Conservation (phyloP, 1,140 invertebrate genomes). For the Glossosoma conforme region DNA sequence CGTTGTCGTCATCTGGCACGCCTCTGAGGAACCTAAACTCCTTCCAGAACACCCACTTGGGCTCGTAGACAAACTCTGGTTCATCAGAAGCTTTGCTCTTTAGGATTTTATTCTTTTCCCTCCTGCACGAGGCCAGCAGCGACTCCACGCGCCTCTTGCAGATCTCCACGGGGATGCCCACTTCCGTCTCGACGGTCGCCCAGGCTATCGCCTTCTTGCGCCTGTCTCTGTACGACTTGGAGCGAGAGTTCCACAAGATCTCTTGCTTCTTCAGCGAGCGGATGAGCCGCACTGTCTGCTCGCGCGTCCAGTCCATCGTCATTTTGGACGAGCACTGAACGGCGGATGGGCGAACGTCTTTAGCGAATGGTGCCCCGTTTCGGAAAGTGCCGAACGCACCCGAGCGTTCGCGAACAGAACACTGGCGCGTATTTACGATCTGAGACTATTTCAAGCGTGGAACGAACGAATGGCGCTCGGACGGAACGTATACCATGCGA, state of each 20-base stretch:
- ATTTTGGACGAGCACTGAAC: conserved; percentile 9
- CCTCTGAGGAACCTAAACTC: conserved; percentile 24
- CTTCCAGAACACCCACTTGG: conserved; percentile 29
- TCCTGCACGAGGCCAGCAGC: conserved; percentile 23
- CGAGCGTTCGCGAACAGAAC: conserved; percentile 11
- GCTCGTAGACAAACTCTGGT: conserved; percentile 21
- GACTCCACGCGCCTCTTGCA: conserved; percentile 28
- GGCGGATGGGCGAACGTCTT: conserved; percentile 13
- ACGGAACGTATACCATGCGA: conserved; percentile 7
- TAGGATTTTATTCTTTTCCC: conserved; percentile 25
- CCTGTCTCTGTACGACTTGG: conserved; percentile 21
- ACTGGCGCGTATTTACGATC: too few relatives aligned
- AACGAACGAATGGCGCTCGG: conserved; percentile 7
- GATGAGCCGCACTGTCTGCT: conserved; percentile 20
- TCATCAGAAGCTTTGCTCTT: conserved; percentile 19
- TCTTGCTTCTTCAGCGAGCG: conserved; percentile 18
- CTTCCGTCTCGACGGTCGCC: conserved; percentile 13
- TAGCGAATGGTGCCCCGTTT: conserved; percentile 3
- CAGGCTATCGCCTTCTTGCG: conserved; percentile 24
- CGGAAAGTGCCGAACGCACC: conserved; percentile 16
- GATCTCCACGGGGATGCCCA: conserved; percentile 16
- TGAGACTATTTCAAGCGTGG: too few relatives aligned
- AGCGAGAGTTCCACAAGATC: conserved; percentile 23
- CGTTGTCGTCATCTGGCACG: conserved; percentile 8
- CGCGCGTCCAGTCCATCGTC: conserved; percentile 19